Conservation (phyloP, 2,797 vertebrate genomes). For the Cryptoprocta ferox region DNA sequence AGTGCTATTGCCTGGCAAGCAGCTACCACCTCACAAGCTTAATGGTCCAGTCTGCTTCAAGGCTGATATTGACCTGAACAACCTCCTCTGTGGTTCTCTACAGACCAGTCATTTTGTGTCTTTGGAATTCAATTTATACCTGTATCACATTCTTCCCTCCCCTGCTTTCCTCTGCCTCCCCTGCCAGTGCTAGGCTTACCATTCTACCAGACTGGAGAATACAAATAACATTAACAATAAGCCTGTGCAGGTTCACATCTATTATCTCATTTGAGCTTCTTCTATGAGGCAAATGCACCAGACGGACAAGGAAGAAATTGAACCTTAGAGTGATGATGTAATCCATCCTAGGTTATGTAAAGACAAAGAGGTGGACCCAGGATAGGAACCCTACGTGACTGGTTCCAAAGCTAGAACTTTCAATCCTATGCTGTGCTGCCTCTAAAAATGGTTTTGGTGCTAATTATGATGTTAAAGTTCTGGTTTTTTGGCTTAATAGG, state of each 20-base stretch:
- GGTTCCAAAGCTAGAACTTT: not conserved
- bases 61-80: constrained; percentile 31
- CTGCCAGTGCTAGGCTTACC: not conserved
- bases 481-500: not conserved
- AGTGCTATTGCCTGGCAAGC: not conserved
- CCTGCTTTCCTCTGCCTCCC: not conserved
- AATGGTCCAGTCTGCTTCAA: not conserved
- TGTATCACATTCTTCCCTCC: not conserved
- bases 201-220: not conserved
- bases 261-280: not conserved
- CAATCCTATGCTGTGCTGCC: not conserved
- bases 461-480: not conserved
- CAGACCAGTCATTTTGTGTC: not conserved
- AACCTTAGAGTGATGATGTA: not conserved
- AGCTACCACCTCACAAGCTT: not conserved
- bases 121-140: constrained; percentile 52
- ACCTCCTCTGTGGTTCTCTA: not conserved
- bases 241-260: not conserved
- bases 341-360: not conserved
- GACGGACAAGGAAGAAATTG: not conserved
- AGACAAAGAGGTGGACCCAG: not conserved
- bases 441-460: not conserved
- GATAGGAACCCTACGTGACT: not conserved
- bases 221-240: not conserved
- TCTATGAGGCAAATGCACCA: not conserved